Evolutionary conservation across 2,888 invertebrate species (phyloP), one percentile per base, ranked within the genome.

Genomic region (Eristalis pertinax): DNA sequence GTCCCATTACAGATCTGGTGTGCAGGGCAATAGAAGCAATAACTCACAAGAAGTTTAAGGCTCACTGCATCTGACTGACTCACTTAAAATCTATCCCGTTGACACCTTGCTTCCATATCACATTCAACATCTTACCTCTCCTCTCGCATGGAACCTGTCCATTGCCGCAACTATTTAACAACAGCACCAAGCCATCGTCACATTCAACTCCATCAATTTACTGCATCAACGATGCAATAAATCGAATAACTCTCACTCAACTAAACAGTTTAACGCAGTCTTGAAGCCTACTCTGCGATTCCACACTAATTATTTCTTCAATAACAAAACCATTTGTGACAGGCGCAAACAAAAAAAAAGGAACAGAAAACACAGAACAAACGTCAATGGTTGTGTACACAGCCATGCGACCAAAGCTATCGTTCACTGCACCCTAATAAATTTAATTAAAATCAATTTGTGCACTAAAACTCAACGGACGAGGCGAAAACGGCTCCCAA

Each of bases 401-500:
- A n/a, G 5, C 5, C 19, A 8, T 8, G 50, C 8, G 50, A 50
- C 50, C 50, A 50, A 8, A 76, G 15, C 50, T 76, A 84, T 84
- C 75, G 79, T 75, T 19, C 79, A 79, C n/a, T 87, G 75, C 72
- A 64, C 86, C 62, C 79, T 68, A 67, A 83, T 73, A 83, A 83
- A 79, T 83, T 87, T 76, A 87, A 87, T 87, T 83, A 83, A 87
- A 87, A 83, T 79, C 84, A 87, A 80, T 84, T 87, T 83, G 79
- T 83, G 70, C 70, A 79, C 62, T 50, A 75, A 77, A 83, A 79
- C 26, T 68, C 15, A 35, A 32, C 22, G 50, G 8, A 50, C 50
- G 58, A 58, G 35, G n/a, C 38, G 65, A 32, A 56, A 67, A 67
- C 35, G 22, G 38, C 64, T 26, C 64, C 76, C 56, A 13, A 73